Conservation (phyloP, 1,140 invertebrate species). For the Ceratosolen solmsi region DNA sequence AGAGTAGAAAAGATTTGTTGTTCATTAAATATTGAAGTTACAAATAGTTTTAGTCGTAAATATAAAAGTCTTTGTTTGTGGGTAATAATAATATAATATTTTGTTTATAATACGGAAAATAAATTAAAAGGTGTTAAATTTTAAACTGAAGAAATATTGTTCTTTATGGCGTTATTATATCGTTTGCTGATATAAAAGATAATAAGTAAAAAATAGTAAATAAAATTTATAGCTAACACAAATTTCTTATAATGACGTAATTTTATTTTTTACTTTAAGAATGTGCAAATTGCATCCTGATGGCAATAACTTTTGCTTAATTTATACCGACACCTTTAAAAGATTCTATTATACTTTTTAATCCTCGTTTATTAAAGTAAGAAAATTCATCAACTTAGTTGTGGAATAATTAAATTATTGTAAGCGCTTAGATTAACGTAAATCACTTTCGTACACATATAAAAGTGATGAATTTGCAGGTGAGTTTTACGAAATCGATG, state of each 20-base stretch:
- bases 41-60: too few species aligned
- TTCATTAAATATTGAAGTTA: background rate
- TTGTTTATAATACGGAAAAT: background rate
- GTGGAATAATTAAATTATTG: background rate
- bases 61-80: background rate
- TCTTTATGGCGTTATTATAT: conserved; percentile 11
- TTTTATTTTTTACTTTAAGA: conserved; percentile 1
- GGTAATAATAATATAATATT: background rate
- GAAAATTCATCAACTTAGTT: background rate
- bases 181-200: conserved; percentile 3
- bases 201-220: conserved; percentile 36
- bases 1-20: background rate
- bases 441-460: conserved; percentile 6
- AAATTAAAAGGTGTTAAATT: conserved; percentile 11
- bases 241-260: conserved; percentile 16
- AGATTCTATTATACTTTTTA: conserved; percentile 10
- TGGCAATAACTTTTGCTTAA: conserved; percentile 4
- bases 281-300: background rate
- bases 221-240: conserved; percentile 35
- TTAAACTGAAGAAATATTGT: background rate
- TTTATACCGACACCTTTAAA: background rate
- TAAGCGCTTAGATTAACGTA: background rate
- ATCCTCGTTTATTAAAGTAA: conserved; percentile 1
- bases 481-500: conserved; percentile 16
- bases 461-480: conserved; percentile 25